These are phyloP conservation scores for Drosophila ochracea DNA, from an alignment of 2,888 invertebrate genomes.

Conservation along the genomic window DNA sequence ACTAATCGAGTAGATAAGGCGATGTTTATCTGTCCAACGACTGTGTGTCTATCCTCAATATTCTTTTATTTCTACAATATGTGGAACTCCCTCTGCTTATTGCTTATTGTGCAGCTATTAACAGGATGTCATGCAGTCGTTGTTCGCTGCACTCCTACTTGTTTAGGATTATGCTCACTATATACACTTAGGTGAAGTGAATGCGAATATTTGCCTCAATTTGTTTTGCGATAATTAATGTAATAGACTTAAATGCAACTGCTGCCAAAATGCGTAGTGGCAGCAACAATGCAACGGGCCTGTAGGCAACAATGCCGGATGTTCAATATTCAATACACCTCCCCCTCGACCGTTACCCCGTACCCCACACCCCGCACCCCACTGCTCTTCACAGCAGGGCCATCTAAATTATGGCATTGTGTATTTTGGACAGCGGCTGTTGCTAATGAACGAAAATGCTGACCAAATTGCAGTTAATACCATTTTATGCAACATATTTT, in stretches of 20 bases:
- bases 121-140: neutral
- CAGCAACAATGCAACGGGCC: slow-evolving; percentile 31
- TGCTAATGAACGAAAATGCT: slow-evolving; percentile 61
- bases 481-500: slow-evolving; percentile 70
- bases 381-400: neutral
- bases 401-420: slow-evolving; percentile 45
- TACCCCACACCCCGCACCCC: neutral
- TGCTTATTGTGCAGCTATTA: neutral
- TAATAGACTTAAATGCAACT: slow-evolving; percentile 67
- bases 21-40: neutral
- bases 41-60: neutral
- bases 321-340: slow-evolving; percentile 1
- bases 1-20: neutral
- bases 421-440: slow-evolving; percentile 52
- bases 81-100: neutral
- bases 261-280: slow-evolving; percentile 57
- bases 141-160: neutral
- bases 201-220: slow-evolving; percentile 55
- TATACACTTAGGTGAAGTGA: slow-evolving; percentile 6
- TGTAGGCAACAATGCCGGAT: slow-evolving; percentile 29
- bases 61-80: neutral
- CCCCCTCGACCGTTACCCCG: neutral
- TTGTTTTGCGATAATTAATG: slow-evolving; percentile 67
- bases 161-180: slow-evolving; percentile 54
- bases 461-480: slow-evolving; percentile 58